phyloP scores from a whole-genome alignment of 2,113 vertebrate species.

The Bos taurus region ARS-UCD2.0 NC_037350.1:35242501-35243000 shows the following conservation, averaged over 20 bases:
- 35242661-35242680: background rate
- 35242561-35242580: rapidly evolving
- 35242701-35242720: background rate
- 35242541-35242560: rapidly evolving
- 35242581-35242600: background rate
- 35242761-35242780: background rate
- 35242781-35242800: background rate
- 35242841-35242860: background rate
- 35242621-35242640: background rate
- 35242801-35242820: background rate
- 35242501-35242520: background rate
- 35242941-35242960: background rate
- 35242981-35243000: constrained; percentile 80
- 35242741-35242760: background rate
- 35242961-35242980: constrained; percentile 77
- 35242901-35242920: background rate
- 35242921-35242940: background rate
- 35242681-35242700: background rate
- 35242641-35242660: background rate
- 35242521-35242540: background rate
- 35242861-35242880: background rate
- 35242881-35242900: background rate
- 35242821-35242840: background rate
- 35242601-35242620: background rate
- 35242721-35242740: background rate